These are phyloP conservation scores for Eumerus sabulonum DNA, from an alignment of 2,888 invertebrate genomes.

Conservation along the genomic window DNA sequence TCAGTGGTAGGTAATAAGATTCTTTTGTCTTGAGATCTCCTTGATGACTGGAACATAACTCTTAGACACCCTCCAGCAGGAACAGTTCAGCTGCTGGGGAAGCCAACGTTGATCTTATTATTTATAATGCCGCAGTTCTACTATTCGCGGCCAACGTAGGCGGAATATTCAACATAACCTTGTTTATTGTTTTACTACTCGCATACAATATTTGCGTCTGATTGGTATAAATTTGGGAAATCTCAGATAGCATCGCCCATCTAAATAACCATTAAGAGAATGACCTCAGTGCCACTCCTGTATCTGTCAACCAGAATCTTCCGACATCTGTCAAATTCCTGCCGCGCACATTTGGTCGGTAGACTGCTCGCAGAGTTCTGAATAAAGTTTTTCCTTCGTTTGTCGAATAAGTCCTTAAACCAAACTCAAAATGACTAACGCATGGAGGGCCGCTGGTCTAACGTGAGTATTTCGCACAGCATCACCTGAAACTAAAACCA, in stretches of 20 bases:
- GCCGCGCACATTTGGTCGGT: conserved; percentile 29
- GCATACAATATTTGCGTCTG: too few species aligned
- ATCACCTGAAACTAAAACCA: neutral
- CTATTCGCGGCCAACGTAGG: too few species aligned
- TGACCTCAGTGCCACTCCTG: conserved; percentile 33
- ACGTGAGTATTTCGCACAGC: conserved; percentile 82
- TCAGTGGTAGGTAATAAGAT: too few species aligned
- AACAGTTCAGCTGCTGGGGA: too few species aligned
- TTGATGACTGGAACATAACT: too few species aligned
- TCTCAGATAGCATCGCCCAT: conserved; percentile 8
- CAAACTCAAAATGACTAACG: conserved; percentile 82
- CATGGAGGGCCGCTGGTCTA: conserved; percentile 90
- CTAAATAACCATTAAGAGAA: neutral
- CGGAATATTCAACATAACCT: too few species aligned
- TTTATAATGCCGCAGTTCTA: too few species aligned
- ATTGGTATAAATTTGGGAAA: neutral
- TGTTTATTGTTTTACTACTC: too few species aligned
- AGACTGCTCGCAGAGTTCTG: conserved; percentile 9
- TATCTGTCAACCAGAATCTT: neutral
- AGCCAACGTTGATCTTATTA: too few species aligned
- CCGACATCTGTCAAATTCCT: conserved; percentile 42
- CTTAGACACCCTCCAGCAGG: too few species aligned
- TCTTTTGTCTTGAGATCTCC: too few species aligned
- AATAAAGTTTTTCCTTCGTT: conserved; percentile 24
- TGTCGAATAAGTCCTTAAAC: conserved; percentile 31